phyloP scores from a whole-genome alignment of 2,888 invertebrate species.

The Phalera bucephala region DNA sequence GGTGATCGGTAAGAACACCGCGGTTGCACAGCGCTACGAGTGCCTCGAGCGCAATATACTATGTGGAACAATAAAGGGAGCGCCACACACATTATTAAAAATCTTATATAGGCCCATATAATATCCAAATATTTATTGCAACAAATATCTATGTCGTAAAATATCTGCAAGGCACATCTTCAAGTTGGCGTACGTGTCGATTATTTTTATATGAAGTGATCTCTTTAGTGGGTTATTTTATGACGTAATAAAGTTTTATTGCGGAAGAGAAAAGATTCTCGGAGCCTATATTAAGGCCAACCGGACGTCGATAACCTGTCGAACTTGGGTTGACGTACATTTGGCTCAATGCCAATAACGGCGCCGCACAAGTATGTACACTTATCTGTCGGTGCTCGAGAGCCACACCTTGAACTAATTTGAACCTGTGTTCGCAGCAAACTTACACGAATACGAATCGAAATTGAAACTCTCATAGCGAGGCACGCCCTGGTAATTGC shows the following conservation, averaged over 20 bases:
- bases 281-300: conserved; percentile 60
- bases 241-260: conserved; percentile 65
- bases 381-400: conserved; percentile 36
- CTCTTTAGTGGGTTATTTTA: conserved; percentile 58
- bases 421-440: conserved; percentile 24
- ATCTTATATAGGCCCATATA: too few relatives aligned
- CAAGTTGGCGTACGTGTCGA: conserved; percentile 43
- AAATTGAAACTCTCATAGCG: conserved; percentile 21
- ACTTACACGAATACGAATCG: conserved; percentile 21
- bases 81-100: too few relatives aligned
- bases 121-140: conserved; percentile 3
- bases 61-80: too few relatives aligned
- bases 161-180: conserved; percentile 38
- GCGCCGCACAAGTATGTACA: conserved; percentile 34
- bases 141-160: conserved; percentile 24
- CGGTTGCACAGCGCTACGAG: too few relatives aligned
- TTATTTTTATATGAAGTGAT: conserved; percentile 62
- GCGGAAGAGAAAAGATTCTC: conserved; percentile 58
- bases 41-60: too few relatives aligned
- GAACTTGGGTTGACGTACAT: conserved; percentile 51
- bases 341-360: conserved; percentile 57
- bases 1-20: too few relatives aligned
- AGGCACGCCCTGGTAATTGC: conserved; percentile 19
- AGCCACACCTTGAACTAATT: conserved; percentile 43
- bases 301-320: conserved; percentile 70